Percentiles rank a stretch among this genome's conserved stretches.
Conservation (phyloP, 2,888 invertebrate species). For the Labia minor region DNA sequence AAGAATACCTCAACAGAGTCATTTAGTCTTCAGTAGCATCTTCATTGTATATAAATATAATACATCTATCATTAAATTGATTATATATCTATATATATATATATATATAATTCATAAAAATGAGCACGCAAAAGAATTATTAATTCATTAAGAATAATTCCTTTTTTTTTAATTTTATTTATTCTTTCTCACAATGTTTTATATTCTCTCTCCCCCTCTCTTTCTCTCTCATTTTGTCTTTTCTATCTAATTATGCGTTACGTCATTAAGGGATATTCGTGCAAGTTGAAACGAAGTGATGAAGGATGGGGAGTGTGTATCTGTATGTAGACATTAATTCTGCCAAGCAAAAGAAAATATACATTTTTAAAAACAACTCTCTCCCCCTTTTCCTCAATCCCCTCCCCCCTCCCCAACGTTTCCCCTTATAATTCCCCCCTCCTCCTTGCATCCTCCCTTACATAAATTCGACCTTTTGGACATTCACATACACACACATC, state of each 20-base stretch:
- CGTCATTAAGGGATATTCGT: not conserved
- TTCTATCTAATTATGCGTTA: conserved; percentile 3
- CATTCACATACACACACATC: not conserved
- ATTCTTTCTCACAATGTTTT: too few species aligned
- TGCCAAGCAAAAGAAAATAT: conserved; percentile 13
- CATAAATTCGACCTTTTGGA: not conserved
- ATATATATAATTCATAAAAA: too few species aligned
- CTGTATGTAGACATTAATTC: conserved; percentile 7
- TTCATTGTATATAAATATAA: too few species aligned
- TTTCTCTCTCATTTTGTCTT: too few species aligned
- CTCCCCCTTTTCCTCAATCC: not conserved
- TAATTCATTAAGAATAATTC: too few species aligned
- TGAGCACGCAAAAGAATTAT: too few species aligned
- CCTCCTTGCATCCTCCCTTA: not conserved
- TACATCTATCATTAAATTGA: too few species aligned
- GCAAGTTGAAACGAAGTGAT: not conserved
- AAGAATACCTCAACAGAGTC: not conserved
- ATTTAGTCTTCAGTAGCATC: too few species aligned
- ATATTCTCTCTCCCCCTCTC: too few species aligned
- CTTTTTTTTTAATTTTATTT: too few species aligned
- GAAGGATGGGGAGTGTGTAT: not conserved
- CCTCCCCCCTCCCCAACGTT: not conserved
- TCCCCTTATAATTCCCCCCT: too few species aligned
- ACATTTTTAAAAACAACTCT: not conserved
- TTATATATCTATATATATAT: not conserved